Evolutionary conservation across 2,888 invertebrate species (phyloP), one percentile per base, ranked within the genome.

Genomic region (Hydropsyche betteni): DNA sequence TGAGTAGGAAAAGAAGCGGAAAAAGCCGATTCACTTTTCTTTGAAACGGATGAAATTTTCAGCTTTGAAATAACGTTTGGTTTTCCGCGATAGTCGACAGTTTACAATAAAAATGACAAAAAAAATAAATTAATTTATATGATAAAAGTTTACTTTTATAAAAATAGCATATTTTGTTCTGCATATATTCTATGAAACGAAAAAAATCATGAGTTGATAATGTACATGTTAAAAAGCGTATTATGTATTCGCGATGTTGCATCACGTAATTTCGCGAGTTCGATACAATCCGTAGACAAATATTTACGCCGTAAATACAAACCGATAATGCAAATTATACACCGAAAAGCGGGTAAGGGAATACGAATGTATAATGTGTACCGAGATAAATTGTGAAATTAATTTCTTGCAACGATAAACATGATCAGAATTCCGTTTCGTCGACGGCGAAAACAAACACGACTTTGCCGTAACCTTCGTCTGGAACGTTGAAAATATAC

Each of bases 391-490:
- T 64, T 64, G 33, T 12, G 36, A 64, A 64, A 64, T 64, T 64
- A 64, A 64, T 64, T 64, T 36, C 36, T 36, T 33, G 36, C 64
- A n/a, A 36, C 64, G 64, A 64, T 64, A 64, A 64, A 36, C 64
- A 64, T 64, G 64, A 64, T 64, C 64, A 64, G 64, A 64, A 64
- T 64, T 64, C 36, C 64, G 64, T 36, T 64, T 36, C 8, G 55
- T n/a, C 8, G 55, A 55, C 55, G 64, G 64, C 34, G 24, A 64
- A 64, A 64, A 64, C 64, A 64, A 64, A 64, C 64, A 64, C 34
- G 64, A 64, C 36, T 64, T 64, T 34, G n/a, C 33, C 64, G 64
- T n/a, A 24, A 24, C 24, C 24, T 5, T 10, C 16, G 58, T 16
- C 8, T 58, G 7, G 44, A 44, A 44, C 44, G 44, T 44, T 4